Conservation (phyloP, 2,888 invertebrate species). For the Pterostichus niger region DNA sequence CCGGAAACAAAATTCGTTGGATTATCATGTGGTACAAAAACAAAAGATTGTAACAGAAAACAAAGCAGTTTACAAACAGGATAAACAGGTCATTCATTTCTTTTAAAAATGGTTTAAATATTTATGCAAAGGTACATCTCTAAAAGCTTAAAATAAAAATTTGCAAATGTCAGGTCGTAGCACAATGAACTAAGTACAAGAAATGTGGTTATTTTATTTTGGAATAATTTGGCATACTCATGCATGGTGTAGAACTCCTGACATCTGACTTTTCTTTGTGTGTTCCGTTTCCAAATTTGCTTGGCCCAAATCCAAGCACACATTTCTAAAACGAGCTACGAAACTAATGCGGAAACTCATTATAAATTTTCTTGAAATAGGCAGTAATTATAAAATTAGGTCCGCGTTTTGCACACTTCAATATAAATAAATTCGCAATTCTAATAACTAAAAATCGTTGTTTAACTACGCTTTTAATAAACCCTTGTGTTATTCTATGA, state of each 20-base stretch:
- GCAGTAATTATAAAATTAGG: constrained; percentile 47
- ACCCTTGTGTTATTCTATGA: neutral
- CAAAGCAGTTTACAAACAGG: too few species aligned
- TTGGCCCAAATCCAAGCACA: constrained; percentile 59
- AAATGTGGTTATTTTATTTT: constrained; percentile 27
- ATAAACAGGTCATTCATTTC: neutral
- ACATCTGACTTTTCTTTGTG: constrained; percentile 62
- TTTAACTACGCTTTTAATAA: neutral
- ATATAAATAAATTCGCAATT: constrained; percentile 31
- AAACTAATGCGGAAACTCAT: constrained; percentile 63
- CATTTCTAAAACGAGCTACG: constrained; percentile 49
- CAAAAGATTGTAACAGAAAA: neutral
- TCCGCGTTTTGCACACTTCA: constrained; percentile 15
- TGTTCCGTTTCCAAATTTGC: constrained; percentile 57
- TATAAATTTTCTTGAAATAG: constrained; percentile 58
- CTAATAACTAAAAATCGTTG: neutral
- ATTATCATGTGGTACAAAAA: neutral
- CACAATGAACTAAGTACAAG: constrained; percentile 49
- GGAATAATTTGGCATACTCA: constrained; percentile 48
- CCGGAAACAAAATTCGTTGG: constrained; percentile 23
- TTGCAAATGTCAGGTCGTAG: constrained; percentile 41
- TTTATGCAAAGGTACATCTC: constrained; percentile 16
- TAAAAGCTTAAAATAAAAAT: constrained; percentile 36
- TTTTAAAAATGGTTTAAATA: constrained; percentile 5
- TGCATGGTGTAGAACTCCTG: constrained; percentile 27